Percentiles rank a stretch among this genome's conserved stretches.
phyloP scores from a whole-genome alignment of 2,113 vertebrate genomes.

The Calyptomena viridis region DNA sequence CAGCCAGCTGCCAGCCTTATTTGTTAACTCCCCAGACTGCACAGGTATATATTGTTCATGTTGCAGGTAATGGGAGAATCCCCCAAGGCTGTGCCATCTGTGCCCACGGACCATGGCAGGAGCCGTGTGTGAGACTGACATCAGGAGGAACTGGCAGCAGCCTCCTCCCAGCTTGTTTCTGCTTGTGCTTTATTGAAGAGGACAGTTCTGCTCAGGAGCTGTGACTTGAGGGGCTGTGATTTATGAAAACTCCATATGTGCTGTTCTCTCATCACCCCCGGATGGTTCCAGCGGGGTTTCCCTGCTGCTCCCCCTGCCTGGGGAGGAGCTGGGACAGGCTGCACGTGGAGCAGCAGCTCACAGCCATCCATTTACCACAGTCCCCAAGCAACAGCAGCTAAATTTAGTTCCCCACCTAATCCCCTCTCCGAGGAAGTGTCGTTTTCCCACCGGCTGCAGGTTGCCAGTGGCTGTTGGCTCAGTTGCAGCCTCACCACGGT shows the following conservation, averaged over 20 bases:
- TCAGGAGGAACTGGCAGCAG: neutral
- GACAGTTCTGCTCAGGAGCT: neutral
- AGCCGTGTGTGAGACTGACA: fast-evolving
- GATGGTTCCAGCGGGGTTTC: neutral
- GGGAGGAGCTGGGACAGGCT: neutral
- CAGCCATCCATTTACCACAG: neutral
- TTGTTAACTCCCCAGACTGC: neutral
- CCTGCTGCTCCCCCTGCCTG: neutral
- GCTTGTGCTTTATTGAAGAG: neutral
- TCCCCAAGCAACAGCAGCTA: neutral
- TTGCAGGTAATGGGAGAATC: neutral
- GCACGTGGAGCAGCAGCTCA: neutral
- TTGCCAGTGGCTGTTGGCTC: neutral
- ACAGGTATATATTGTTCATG: fast-evolving
- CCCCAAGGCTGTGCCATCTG: neutral
- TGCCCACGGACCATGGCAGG: fast-evolving
- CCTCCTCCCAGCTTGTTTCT: neutral
- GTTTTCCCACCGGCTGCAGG: neutral
- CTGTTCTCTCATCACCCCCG: neutral
- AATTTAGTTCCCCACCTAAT: neutral
- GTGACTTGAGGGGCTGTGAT: neutral
- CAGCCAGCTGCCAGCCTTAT: neutral
- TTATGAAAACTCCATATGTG: neutral
- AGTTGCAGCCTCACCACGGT: fast-evolving
- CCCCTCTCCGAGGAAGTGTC: neutral